phyloP scores from a whole-genome alignment of 2,797 vertebrate genomes.

The Vipera ursinii region DNA sequence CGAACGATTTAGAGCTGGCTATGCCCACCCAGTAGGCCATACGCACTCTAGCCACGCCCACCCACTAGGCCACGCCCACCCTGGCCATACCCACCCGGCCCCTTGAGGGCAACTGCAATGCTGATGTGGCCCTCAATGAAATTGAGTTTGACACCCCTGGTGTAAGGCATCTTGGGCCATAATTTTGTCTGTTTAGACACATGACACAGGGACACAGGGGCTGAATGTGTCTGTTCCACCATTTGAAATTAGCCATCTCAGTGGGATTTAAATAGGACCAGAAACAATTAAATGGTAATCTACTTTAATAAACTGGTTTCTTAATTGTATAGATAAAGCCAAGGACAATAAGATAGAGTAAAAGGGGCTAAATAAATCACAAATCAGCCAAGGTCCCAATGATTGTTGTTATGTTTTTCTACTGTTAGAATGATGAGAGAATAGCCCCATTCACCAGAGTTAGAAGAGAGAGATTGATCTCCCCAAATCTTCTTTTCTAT shows the following conservation, averaged over 20 bases:
- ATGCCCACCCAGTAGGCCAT: no score
- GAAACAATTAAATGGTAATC: not conserved
- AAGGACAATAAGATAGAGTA: not conserved
- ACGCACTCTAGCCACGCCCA: no score
- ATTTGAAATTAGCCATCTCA: not conserved
- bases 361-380: not conserved
- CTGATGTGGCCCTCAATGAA: no score
- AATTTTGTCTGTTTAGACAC: not conserved
- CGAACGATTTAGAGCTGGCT: no score
- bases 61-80: no score
- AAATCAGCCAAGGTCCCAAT: not conserved
- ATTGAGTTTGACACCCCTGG: no score
- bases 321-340: not conserved
- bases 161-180: not conserved
- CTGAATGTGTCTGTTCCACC: not conserved
- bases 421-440: not conserved
- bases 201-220: not conserved
- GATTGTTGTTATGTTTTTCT: not conserved
- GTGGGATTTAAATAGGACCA: not conserved
- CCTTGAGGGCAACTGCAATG: no score
- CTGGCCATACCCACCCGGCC: no score
- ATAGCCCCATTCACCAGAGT: not conserved
- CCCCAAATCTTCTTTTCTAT: not conserved
- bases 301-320: not conserved
- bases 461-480: not conserved